Evolutionary conservation across 2,797 vertebrate species (phyloP).

Genomic region (Platalea minor): DNA sequence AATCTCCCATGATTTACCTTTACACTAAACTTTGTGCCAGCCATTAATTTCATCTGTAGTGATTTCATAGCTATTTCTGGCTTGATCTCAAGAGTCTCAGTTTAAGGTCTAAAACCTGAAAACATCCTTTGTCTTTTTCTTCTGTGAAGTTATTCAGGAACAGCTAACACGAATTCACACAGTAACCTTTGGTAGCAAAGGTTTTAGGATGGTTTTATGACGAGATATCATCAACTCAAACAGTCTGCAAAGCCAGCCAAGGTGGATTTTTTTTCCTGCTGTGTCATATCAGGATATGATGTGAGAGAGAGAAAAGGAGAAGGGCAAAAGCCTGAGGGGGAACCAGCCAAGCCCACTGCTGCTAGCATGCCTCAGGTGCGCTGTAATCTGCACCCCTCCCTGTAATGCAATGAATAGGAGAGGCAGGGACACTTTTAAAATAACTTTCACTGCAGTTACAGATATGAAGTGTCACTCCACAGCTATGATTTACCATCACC

Average conservation of each 20-base stretch:
- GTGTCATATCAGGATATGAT: neutral
- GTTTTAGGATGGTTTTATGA: neutral
- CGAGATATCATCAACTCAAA: neutral
- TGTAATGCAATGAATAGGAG: neutral
- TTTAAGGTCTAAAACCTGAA: neutral
- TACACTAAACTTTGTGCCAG: neutral
- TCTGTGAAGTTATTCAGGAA: neutral
- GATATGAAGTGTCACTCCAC: neutral
- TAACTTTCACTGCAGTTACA: neutral
- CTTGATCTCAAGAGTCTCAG: neutral
- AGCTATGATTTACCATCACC: neutral
- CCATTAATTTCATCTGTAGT: neutral
- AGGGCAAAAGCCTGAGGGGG: neutral
- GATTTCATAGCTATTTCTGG: neutral
- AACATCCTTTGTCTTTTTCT: neutral
- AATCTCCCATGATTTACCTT: neutral
- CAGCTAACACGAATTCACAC: neutral
- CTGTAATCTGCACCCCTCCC: neutral
- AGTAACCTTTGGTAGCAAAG: neutral
- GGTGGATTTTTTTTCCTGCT: neutral
- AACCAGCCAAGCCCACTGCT: neutral
- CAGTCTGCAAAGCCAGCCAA: neutral
- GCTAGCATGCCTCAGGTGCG: neutral
- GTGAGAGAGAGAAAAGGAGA: neutral
- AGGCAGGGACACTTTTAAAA: neutral